A percentile compares a stretch with the other conserved stretches of the same genome.
Conservation (phyloP, 2,888 invertebrate genomes). For the Leistus spinibarbis region DNA sequence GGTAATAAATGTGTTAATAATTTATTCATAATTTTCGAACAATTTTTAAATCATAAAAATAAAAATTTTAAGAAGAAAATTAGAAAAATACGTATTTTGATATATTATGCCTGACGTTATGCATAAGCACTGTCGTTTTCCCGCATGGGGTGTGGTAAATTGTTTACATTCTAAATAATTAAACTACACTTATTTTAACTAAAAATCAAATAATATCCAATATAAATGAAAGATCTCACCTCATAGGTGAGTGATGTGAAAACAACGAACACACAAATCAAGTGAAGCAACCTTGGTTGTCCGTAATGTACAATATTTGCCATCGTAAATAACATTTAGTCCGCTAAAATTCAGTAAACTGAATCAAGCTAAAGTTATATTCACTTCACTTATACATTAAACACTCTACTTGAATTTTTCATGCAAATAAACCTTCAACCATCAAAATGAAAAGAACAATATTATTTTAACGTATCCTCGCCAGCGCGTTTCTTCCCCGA, state of each 20-base stretch:
- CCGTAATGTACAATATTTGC: slow-evolving; percentile 18
- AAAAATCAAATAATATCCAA: slow-evolving; percentile 1
- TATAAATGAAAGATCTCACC: slow-evolving; percentile 12
- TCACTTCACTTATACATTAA: neutral
- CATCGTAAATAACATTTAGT: slow-evolving; percentile 19
- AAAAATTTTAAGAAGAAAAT: too few species aligned
- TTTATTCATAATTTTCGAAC: too few species aligned
- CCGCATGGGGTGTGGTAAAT: slow-evolving; percentile 22
- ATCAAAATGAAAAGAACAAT: neutral
- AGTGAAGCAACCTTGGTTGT: slow-evolving; percentile 27
- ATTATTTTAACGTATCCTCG: neutral
- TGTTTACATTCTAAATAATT: slow-evolving; percentile 4
- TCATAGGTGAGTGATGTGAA: slow-evolving; percentile 4
- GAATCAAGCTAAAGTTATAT: neutral
- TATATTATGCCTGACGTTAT: too few species aligned
- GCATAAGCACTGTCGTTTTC: neutral
- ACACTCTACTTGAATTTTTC: neutral
- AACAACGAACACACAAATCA: slow-evolving; percentile 6
- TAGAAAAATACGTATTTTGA: too few species aligned
- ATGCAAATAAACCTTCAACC: neutral
- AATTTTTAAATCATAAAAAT: too few species aligned
- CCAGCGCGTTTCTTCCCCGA: neutral
- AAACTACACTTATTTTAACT: too few species aligned
- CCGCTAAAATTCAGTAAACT: neutral
- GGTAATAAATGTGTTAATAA: too few species aligned